Base-by-base conservation (phyloP, 1,140 invertebrate species). In the Armadillidium nasatum region DNA sequence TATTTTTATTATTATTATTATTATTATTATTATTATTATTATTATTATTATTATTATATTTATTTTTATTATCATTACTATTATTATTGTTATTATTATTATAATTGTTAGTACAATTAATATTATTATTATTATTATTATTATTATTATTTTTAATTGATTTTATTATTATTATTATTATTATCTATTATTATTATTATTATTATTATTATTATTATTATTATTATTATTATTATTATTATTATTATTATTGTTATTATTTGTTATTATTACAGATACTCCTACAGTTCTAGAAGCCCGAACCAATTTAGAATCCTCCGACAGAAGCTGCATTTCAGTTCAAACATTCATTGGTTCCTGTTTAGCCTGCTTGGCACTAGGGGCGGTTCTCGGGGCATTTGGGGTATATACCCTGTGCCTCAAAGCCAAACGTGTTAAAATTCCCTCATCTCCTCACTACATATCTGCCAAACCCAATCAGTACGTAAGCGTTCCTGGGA, bases 371-470 rank as follows among this genome's bases (percentile, higher is more conserved):
- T 85, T 89, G 70, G 70, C 88, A 4, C 78, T 86, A 44, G 86
- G 87, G 43, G 66, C 87, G 3, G 73, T 84, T 2, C 73, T 88
- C 0, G 84, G 84, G 0, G 84, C 82, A 13, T 73, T 85, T 15
- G 68, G 85, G 4, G 85, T 84, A 45, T 87, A 87, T 69, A 83
- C 84, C 71, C 85, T 84, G 76, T 85, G 84, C 75, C 83, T 83
- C 73, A 85, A 76, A 23, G 76, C 71, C 43, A 70, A 79, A 7
- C 84, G 87, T 1, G 86, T 91, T 9, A 13, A 19, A 60, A 60
- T 60, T 3, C 90, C 91, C 0, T 87, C 88, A 13, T 90, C 89
- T 71, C 91, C 91, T 0, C 91, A 92, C 83, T 94, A 93, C 81
- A 76, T 80, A n/a, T 76, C 78, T 11, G 80, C 78, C 19, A 80